These are phyloP conservation scores for Pseudochaenichthys georgianus DNA, from an alignment of 2,797 vertebrate species.

Conservation along the genomic window DNA sequence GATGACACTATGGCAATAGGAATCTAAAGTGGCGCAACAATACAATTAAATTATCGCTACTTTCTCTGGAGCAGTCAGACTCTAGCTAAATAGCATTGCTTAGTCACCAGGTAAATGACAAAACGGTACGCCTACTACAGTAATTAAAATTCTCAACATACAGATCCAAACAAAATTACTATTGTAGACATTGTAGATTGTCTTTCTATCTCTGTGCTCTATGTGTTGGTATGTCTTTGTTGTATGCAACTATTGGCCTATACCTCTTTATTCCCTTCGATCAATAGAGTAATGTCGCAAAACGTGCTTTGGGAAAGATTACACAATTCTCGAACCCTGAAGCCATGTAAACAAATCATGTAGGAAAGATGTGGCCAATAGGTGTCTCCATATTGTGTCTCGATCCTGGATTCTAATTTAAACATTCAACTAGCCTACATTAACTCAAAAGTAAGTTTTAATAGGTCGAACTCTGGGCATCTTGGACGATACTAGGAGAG, in stretches of 20 bases:
- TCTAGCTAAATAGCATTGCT: not conserved
- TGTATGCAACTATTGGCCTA: not conserved
- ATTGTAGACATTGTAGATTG: not conserved
- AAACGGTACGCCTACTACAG: not conserved
- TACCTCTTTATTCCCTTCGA: not conserved
- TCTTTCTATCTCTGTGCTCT: not conserved
- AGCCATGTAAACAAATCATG: slow-evolving; percentile 4
- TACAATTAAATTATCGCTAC: not conserved
- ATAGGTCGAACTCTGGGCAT: not conserved
- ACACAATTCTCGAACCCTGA: slow-evolving; percentile 1
- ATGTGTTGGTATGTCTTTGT: not conserved
- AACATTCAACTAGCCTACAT: not conserved
- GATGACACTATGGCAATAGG: not conserved
- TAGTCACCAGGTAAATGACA: not conserved
- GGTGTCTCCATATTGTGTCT: slow-evolving; percentile 2
- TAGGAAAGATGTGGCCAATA: not conserved
- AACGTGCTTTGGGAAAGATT: not conserved
- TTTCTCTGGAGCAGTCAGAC: slow-evolving; percentile 19
- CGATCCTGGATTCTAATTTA: not conserved
- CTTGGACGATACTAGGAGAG: not conserved
- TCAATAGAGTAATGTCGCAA: not conserved
- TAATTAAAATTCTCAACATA: not conserved
- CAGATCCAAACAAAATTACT: not conserved
- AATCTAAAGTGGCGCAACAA: slow-evolving; percentile 13
- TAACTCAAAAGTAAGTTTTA: not conserved